These are phyloP conservation scores for Onychostruthus taczanowskii DNA, from an alignment of 2,113 vertebrate genomes.

Conservation along the genomic window DNA sequence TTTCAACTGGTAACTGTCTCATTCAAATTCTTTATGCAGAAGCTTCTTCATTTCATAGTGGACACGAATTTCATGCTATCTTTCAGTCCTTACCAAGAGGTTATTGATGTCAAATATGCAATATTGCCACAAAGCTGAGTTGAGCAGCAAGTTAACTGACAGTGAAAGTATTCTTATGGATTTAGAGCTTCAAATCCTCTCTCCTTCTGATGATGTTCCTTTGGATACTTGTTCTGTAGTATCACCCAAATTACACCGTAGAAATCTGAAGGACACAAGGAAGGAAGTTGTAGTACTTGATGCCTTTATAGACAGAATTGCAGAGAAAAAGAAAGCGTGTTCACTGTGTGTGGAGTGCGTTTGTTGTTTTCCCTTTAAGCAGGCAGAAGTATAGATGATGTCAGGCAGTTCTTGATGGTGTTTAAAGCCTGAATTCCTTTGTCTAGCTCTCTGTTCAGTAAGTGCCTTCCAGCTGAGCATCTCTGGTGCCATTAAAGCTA, in stretches of 20 bases:
- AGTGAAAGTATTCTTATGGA: neutral
- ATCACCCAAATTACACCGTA: neutral
- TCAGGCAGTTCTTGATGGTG: slow-evolving; percentile 56
- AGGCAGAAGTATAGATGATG: slow-evolving; percentile 59
- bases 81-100: neutral
- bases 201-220: neutral
- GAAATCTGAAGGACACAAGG: neutral
- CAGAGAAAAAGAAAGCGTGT: slow-evolving; percentile 27
- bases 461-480: slow-evolving; percentile 69
- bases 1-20: neutral
- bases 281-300: neutral
- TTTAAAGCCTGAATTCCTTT: slow-evolving; percentile 70
- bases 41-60: neutral
- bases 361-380: slow-evolving; percentile 3
- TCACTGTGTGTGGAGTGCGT: neutral
- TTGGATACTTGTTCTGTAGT: neutral
- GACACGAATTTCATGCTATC: neutral
- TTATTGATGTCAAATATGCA: neutral
- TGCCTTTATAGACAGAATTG: slow-evolving; percentile 5
- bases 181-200: neutral
- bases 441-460: slow-evolving; percentile 49
- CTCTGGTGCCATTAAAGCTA: slow-evolving; percentile 53
- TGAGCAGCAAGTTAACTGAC: neutral
- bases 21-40: neutral
- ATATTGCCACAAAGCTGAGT: neutral